Conservation (phyloP, 2,113 vertebrate species). For the Hippoglossus stenolepis region DNA sequence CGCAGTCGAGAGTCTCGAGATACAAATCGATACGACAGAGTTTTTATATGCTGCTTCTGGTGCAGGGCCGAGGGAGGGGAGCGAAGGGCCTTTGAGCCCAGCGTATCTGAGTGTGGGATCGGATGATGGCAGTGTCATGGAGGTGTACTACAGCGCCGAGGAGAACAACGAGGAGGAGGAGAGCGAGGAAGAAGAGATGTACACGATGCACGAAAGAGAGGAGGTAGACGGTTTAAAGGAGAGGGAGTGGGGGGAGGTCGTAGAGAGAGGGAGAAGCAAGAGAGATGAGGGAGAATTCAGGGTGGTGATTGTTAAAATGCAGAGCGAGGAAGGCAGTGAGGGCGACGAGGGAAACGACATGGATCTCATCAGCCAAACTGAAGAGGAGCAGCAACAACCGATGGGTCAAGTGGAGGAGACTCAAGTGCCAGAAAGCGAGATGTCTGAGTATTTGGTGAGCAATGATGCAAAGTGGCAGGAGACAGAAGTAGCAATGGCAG, state of each 20-base stretch:
- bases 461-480: constrained; percentile 2
- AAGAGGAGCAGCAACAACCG: not conserved
- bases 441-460: not conserved
- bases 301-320: not conserved
- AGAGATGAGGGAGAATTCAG: not conserved
- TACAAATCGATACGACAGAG: not conserved
- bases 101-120: constrained; percentile 64
- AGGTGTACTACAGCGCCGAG: constrained; percentile 73
- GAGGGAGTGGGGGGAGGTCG: too few species aligned
- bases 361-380: not conserved
- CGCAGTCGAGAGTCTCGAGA: not conserved
- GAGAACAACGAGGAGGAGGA: constrained; percentile 56
- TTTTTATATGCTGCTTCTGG: not conserved
- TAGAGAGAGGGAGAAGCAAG: not conserved
- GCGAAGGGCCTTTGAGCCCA: constrained; percentile 38
- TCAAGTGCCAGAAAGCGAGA: not conserved
- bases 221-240: not conserved
- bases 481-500: not conserved
- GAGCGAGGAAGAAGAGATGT: constrained; percentile 37
- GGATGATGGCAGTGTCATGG: constrained; percentile 58
- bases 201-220: not conserved
- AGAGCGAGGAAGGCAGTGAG: not conserved
- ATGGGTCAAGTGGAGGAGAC: not conserved
- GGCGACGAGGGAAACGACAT: not conserved
- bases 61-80: not conserved